Evolutionary conservation across 2,888 invertebrate species (phyloP), one percentile per base, ranked within the genome.

Genomic region (Ochropleura plecta): DNA sequence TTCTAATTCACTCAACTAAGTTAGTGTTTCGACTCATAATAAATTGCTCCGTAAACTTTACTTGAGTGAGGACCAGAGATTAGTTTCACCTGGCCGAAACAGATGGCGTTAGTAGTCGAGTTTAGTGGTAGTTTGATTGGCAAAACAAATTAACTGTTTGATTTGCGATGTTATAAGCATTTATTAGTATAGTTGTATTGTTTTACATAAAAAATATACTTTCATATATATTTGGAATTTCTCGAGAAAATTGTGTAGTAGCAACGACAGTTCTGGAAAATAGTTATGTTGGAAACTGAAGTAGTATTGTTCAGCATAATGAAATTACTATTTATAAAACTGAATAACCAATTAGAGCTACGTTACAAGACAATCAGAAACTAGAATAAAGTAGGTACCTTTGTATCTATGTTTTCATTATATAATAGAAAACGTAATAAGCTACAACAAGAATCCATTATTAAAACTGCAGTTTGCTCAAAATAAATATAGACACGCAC

Each of bases 1-100:
- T 88, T 86, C 87, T 87, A 88, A 88, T 87, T 86, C 88, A 87
- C 87, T 87, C 88, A 80, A 86, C 81, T 85, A 79, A 85, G 87
- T 86, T 82, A 85, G 79, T 86, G 81, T 86, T 88, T 85, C 76
- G 78, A 81, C 78, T 83, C 78, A 78, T 87, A 87, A 84, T 87
- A 88, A 85, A 87, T 88, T 86, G 86, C 65, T 76, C 30, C 69
- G 81, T 83, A 81, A 84, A 82, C 81, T 87, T 85, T 73, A 71
- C 62, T 77, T 62, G 79, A 86, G 80, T 70, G 78, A 78, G 73
- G 65, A 40, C 48, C 62, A 44, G 44, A 63, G 71, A 79, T 84
- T 83, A 76, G 82, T 87, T 81, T 53, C n/a, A 63, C 46, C 63
- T 70, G 62, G 65, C 30, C 7, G 48, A 63, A 72, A 81, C 74